Evolutionary conservation across 1,140 invertebrate species (phyloP), one percentile per base, ranked within the genome.

Genomic region (Manduca sexta): DNA sequence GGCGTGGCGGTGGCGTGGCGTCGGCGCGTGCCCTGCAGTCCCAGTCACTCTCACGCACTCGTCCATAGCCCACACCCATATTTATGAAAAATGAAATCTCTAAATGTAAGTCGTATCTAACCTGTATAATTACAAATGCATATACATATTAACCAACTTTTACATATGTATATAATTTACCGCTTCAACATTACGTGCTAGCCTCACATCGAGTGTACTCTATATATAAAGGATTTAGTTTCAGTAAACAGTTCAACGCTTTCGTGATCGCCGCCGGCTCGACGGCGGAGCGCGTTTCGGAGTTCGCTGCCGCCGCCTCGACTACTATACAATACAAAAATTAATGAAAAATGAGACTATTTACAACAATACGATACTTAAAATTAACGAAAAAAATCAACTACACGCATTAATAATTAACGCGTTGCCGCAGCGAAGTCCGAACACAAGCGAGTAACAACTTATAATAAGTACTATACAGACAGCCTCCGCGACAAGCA

Each of bases 91-190:
- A 60, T 50, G 46, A 74, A 80, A 79, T 73, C 68, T 72, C 73
- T 83, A 80, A 17, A 76, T 49, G 60, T 73, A 74, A 60, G 57
- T 67, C 65, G 69, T 70, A 73, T 42, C 75, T 76, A 75, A 64
- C 63, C 75, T 75, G 69, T 79, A 79, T 80, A 83, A 79, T 84
- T 84, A 84, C 79, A 84, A 84, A 84, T 84, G 79, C 79, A 79
- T 79, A 75, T 79, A 81, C 70, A 79, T 71, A 73, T 69, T 76
- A 64, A 74, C 73, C 69, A 77, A 67, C 74, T 72, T 75, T 75
- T 75, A 79, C 71, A 72, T 64, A 79, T 77, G 60, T 74, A 74
- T 72, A 77, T 75, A 74, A 74, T 69, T 74, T 75, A 75, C 39
- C 49, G 49, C 63, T 48, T 60, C 49, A 63, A 65, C 59, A 52